Percentiles rank a stretch among this genome's conserved stretches.
Conservation (phyloP, 2,797 vertebrate species). For the Simalia tracyae region DNA sequence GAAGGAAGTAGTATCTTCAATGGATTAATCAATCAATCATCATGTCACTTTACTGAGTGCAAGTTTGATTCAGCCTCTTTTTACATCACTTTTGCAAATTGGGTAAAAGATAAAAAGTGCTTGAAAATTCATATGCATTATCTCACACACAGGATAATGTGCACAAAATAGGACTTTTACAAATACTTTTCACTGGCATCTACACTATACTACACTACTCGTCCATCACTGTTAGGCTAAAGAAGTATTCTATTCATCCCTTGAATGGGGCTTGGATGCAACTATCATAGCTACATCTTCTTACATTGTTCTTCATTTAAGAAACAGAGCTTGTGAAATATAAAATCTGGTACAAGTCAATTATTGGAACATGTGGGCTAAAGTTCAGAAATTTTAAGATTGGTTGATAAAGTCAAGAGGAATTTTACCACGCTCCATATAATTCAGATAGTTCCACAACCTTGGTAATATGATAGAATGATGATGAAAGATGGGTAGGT, state of each 20-base stretch:
- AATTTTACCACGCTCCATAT: not conserved
- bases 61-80: not conserved
- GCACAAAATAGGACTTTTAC: not conserved
- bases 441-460: too few species aligned
- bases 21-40: not conserved
- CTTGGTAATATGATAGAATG: not conserved
- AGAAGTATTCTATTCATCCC: too few species aligned
- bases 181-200: not conserved
- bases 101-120: not conserved
- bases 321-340: not conserved
- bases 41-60: not conserved
- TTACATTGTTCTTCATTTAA: not conserved
- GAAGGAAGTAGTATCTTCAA: not conserved
- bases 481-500: too few species aligned
- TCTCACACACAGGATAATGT: not conserved
- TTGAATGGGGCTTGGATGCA: not conserved
- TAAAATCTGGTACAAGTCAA: not conserved
- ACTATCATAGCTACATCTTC: not conserved
- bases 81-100: not conserved
- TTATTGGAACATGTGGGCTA: not conserved
- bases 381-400: not conserved
- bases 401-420: not conserved
- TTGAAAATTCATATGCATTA: not conserved
- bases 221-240: not conserved
- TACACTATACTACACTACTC: not conserved